Base-by-base conservation (phyloP, 2,113 vertebrate species). In the Coptodon rendalli region DNA sequence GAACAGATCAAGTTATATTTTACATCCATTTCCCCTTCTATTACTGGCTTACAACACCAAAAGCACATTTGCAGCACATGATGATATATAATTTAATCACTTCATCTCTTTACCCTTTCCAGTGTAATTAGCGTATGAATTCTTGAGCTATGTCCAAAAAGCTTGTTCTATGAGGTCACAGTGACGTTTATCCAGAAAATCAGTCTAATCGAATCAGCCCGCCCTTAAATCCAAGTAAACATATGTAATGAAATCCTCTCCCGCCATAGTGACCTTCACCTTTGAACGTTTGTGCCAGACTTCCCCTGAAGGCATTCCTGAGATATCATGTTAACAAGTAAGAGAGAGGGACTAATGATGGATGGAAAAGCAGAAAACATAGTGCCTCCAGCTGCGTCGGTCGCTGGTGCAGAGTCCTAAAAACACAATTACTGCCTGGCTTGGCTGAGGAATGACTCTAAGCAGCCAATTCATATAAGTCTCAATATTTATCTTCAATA, bases 401-500 rank as follows among this genome's bases (percentile, higher is more conserved):
- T 50, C 24, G 9, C 71, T 29, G 6, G 9, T 50, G 73, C 73
- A n/a, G 43, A 76, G 73, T 50, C 45, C 45, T 52, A 52, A 78
- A 78, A 52, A 34, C 73, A 52, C 73, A 52, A 34, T 78, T 50
- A 29, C 10, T n/a, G 73, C 45, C 73, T 78, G 73, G 45, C 45
- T 57, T 54, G 56, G 17, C 54, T 34, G 34, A 61, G 5, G 31
- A 54, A 87, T 50, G 79, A 68, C 56, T n/a, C 27, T 45, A 79
- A 73, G 83, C 71, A 82, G 66, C 83, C 29, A 50, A 54, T 84
- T 5, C 45, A 78, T n/a, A n/a, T 52, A 86, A 48, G 56, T 56
- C 13, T 80, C 43, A 86, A 27, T 86, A 82, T 90, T 83, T 83
- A 87, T 93, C 34, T 80, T 80, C 17, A 76, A 57, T 63, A 43